Evolutionary conservation across 2,113 vertebrate species (phyloP).

Genomic region (Microtus oregoni): DNA sequence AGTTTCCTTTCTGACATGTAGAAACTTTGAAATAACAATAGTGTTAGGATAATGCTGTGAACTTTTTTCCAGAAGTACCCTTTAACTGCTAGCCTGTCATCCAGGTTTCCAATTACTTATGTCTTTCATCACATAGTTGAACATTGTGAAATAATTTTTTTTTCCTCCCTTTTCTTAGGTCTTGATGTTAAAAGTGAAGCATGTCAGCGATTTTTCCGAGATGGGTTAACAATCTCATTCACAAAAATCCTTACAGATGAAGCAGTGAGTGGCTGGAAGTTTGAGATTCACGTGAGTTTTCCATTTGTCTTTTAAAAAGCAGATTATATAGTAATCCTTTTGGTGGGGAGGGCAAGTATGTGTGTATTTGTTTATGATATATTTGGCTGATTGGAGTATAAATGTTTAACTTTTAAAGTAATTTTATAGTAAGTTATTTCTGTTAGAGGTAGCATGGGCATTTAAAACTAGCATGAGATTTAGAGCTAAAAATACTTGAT

Average conservation of each 20-base stretch:
- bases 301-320: slow-evolving; percentile 32
- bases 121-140: slow-evolving; percentile 18
- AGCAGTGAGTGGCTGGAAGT: slow-evolving; percentile 99
- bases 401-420: neutral
- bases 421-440: neutral
- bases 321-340: neutral
- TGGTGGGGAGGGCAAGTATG: neutral
- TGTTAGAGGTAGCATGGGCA: neutral
- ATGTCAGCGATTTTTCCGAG: slow-evolving; percentile 99
- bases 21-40: neutral
- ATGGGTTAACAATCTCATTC: slow-evolving; percentile 99
- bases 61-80: neutral
- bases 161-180: slow-evolving; percentile 86
- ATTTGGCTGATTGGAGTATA: slow-evolving; percentile 2
- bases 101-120: slow-evolving; percentile 7
- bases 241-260: slow-evolving; percentile 99
- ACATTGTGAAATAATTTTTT: slow-evolving; percentile 27
- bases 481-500: slow-evolving; percentile 28
- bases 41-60: neutral
- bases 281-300: slow-evolving; percentile 99
- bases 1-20: neutral
- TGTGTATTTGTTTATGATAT: neutral
- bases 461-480: slow-evolving; percentile 57
- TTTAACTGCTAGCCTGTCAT: neutral
- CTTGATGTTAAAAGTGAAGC: slow-evolving; percentile 99